A percentile compares a stretch with the other conserved stretches of the same genome.
Evolutionary conservation across 2,888 invertebrate genomes (phyloP).

Genomic region (Itoplectis maculator): DNA sequence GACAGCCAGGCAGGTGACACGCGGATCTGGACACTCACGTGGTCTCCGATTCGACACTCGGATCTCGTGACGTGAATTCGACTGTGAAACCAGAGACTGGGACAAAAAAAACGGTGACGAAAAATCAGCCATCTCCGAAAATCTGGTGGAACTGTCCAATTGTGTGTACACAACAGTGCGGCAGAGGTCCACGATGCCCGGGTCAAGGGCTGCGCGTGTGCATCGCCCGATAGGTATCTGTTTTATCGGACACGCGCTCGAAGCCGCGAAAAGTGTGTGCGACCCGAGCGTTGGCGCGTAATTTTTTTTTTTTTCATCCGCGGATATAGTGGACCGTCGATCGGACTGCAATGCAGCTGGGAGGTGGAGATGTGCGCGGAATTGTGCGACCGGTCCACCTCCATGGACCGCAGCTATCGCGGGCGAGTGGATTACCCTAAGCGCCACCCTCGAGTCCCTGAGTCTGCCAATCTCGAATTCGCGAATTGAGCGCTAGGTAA

Average conservation of each 20-base stretch:
- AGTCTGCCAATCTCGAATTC: not conserved
- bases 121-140: not conserved
- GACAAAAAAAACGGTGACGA: not conserved
- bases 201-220: conserved; percentile 10
- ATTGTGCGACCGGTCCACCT: not conserved
- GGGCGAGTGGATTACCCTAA: not conserved
- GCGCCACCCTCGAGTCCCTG: conserved; percentile 2
- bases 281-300: not conserved
- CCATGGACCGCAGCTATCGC: not conserved
- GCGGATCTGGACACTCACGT: conserved; percentile 22
- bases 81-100: not conserved
- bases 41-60: not conserved
- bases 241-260: conserved; percentile 11
- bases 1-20: not conserved
- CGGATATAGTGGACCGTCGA: not conserved
- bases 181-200: no score
- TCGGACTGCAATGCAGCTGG: not conserved
- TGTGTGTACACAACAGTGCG: not conserved
- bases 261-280: conserved; percentile 9
- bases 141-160: not conserved
- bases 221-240: conserved; percentile 12
- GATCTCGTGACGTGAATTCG: not conserved
- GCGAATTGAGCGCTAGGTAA: not conserved
- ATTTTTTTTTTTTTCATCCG: not conserved
- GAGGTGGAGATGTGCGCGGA: not conserved